Conservation (phyloP, 2,113 vertebrate genomes). For the Anhinga rufa region DNA sequence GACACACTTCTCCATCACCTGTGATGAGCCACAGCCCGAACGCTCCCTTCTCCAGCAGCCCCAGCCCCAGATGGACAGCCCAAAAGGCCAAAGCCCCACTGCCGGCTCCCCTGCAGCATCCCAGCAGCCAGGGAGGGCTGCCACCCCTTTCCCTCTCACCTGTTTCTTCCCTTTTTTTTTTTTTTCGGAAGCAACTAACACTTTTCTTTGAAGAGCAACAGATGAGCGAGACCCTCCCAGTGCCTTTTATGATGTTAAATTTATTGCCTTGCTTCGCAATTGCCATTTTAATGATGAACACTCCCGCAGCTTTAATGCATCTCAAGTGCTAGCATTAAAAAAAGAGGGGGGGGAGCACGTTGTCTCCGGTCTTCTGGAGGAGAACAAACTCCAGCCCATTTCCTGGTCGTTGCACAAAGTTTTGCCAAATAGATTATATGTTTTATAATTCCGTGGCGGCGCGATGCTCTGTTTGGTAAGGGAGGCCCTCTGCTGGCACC, state of each 20-base stretch:
- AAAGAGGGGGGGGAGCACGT: background rate
- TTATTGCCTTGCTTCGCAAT: slow-evolving; percentile 39
- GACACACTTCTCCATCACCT: fast-evolving
- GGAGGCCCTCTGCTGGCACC: slow-evolving; percentile 56
- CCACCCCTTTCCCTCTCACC: background rate
- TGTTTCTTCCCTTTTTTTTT: background rate
- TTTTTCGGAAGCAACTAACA: background rate
- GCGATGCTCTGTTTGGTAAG: background rate
- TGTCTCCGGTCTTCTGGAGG: slow-evolving; percentile 5
- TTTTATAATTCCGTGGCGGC: background rate
- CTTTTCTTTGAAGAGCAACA: slow-evolving; percentile 50
- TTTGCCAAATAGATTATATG: slow-evolving; percentile 23
- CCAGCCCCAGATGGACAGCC: background rate
- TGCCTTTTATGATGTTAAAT: slow-evolving; percentile 49
- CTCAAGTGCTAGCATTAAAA: background rate
- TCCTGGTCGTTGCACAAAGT: slow-evolving; percentile 21
- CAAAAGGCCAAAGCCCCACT: background rate
- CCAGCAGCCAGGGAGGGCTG: background rate
- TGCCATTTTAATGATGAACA: slow-evolving; percentile 30
- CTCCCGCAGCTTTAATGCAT: slow-evolving; percentile 20
- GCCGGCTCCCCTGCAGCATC: background rate
- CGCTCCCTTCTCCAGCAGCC: background rate
- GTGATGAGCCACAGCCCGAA: background rate
- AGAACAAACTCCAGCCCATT: slow-evolving; percentile 35
- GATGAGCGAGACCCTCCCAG: slow-evolving; percentile 32